Evolutionary conservation across 2,888 invertebrate genomes (phyloP), one percentile per base, ranked within the genome.

Genomic region (Amiota minor): DNA sequence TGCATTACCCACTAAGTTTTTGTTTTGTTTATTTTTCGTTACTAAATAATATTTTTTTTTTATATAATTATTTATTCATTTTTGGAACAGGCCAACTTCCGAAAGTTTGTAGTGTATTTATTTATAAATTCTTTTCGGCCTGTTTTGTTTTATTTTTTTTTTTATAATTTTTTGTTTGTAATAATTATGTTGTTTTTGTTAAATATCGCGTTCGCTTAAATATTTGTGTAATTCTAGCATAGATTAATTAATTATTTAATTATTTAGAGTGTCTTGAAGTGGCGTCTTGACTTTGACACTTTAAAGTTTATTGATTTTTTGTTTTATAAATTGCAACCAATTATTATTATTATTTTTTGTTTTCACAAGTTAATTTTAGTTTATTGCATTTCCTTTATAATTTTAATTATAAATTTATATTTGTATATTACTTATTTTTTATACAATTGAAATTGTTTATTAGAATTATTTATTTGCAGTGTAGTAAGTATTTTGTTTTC

Each of bases 1-100:
- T 84, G 81, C 85, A 85, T 83, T 85, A 85, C 77, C 77, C 64
- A 70, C 82, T 85, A 84, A 76, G 78, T 81, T 82, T 76, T 81
- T 84, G 73, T 74, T 78, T 78, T 49, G 0, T 64, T 35, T 77
- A 74, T 76, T 64, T 62, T 62, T 62, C n/a, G 23, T 62, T 10
- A 35, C 74, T 64, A 53, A 12, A 18, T 56, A 62, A 45, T 71
- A 71, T 61, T 35, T 47, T 47, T 55, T 11, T 53, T 78, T 4
- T 35, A 35, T 35, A 56, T 72, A 64, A 49, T 45, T 64, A 71
- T 50, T 35, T 45, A 50, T 14, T 46, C 6, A 35, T 35, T 35
- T 49, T 69, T 62, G 14, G 49, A 18, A 49, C 20, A 62, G 53
- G 53, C 35, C 47, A 16, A 23, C 11, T 35, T 6, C 6, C 6